Percentiles rank a stretch among this genome's conserved stretches.
These are phyloP conservation scores for Eudasyphora cyanicolor DNA, from an alignment of 2,888 invertebrate genomes.

Conservation along the genomic window DNA sequence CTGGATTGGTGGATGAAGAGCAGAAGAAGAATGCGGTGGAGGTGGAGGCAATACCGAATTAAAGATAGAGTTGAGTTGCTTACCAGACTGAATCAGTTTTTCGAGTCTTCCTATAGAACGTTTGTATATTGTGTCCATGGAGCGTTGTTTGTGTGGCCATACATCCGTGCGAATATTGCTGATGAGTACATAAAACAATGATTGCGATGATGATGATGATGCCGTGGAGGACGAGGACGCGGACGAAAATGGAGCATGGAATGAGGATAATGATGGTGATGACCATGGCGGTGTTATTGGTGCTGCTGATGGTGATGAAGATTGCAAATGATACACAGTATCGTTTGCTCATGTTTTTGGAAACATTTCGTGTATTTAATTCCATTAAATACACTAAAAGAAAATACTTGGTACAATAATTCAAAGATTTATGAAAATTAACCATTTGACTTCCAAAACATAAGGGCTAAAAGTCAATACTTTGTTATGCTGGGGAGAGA, in stretches of 20 bases:
- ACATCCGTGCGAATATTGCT: background rate
- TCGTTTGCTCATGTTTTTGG: conserved; percentile 9
- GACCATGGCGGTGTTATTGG: conserved; percentile 20
- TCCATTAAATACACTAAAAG: background rate
- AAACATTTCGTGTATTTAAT: background rate
- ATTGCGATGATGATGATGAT: conserved; percentile 50
- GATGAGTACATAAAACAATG: conserved; percentile 59
- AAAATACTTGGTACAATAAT: background rate
- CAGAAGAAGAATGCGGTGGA: background rate
- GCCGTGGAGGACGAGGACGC: conserved; percentile 41
- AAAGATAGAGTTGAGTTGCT: conserved; percentile 53
- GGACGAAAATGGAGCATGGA: background rate
- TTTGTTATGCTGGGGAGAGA: too few species aligned
- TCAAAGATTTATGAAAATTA: background rate
- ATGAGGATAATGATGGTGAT: conserved; percentile 44
- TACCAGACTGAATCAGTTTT: conserved; percentile 58
- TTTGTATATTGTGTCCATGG: conserved; percentile 36
- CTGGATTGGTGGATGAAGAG: background rate
- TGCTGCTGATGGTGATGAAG: conserved; percentile 23
- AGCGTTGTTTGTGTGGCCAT: background rate
- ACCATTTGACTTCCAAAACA: too few species aligned
- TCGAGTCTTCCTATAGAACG: too few species aligned
- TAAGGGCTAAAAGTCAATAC: too few species aligned
- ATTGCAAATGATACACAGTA: conserved; percentile 26
- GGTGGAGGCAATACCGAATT: background rate